phyloP scores from a whole-genome alignment of 1,140 invertebrate genomes.

The Orussus abietinus region DNA sequence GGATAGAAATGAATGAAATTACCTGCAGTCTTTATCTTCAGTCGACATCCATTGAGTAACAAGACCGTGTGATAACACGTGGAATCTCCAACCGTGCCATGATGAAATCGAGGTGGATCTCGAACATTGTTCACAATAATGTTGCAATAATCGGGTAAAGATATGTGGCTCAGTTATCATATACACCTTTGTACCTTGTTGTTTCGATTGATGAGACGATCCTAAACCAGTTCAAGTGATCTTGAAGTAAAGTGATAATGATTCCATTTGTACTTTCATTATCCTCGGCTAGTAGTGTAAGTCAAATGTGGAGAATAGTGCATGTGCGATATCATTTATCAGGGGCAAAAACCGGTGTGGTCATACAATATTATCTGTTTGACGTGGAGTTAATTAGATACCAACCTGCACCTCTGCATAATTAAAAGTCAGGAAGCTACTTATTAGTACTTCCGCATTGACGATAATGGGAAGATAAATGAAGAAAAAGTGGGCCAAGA shows the following conservation, averaged over 20 bases:
- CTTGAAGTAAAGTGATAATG: conserved; percentile 1
- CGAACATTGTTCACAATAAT: no score
- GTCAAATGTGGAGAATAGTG: no score
- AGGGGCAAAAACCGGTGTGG: no score
- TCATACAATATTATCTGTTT: neutral
- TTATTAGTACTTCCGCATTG: conserved; percentile 37
- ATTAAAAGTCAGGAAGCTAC: conserved; percentile 25
- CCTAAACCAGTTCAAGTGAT: neutral
- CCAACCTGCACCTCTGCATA: conserved; percentile 24
- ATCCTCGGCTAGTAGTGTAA: no score
- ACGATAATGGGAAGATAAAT: conserved; percentile 34
- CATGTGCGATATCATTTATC: no score
- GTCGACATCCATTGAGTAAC: neutral
- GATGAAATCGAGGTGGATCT: no score
- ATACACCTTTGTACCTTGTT: no score
- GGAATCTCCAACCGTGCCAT: no score
- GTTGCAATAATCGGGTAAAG: no score
- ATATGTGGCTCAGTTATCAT: no score
- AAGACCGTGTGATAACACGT: no score
- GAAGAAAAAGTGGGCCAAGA: conserved; percentile 30
- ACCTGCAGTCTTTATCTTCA: neutral
- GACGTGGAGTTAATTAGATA: conserved; percentile 19
- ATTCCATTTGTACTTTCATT: no score
- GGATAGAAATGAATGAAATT: conserved; percentile 19
- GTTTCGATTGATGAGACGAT: neutral